Evolutionary conservation across 1,140 invertebrate species (phyloP), one percentile per base, ranked within the genome.

Genomic region (Trichonephila inaurata): DNA sequence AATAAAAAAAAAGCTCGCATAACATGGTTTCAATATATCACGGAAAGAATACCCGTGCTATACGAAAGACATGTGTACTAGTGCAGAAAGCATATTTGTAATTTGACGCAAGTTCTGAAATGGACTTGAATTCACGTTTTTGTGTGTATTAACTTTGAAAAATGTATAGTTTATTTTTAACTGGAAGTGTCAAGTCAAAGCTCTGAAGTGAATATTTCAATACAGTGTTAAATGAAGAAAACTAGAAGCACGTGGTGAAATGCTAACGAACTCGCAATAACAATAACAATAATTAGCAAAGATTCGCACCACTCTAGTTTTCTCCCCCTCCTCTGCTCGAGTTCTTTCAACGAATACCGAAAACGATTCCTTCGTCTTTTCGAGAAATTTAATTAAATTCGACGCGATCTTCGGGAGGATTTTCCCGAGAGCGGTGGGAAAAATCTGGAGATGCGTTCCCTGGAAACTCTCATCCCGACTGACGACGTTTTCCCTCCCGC

Each of bases 301-400:
- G 66, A 40, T 77, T 77, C 16, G 18, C 24, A 3, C 28, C 28
- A 77, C 72, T 24, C n/a, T 10, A 69, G 16, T 28, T 77, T 40
- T 4, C 33, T 40, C 33, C 3, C 33, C 33, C 28, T 24, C 69
- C 18, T 14, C 66, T 24, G 28, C 28, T 77, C 14, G 14, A 12
- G 24, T 69, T 51, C 51, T 69, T 69, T 69, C 66, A 28, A 24
- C 66, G 10, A 24, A 69, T 69, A 19, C 21, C 69, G 69, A 28
- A 77, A 77, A 58, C 24, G n/a, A 87, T 64, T 87, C 24, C 44
- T 18, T 28, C 72, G 58, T 19, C 69, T 60, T 72, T 33, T 66
- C 21, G 58, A 44, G 69, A 90, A 90, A 28, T 58, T 60, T 92
- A 92, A 92, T 92, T 92, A 92, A 92, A 92, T 92, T 92, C 81